These are phyloP conservation scores for Scaptomyza hsui DNA, from an alignment of 1,140 invertebrate genomes.

Conservation along the genomic window DNA sequence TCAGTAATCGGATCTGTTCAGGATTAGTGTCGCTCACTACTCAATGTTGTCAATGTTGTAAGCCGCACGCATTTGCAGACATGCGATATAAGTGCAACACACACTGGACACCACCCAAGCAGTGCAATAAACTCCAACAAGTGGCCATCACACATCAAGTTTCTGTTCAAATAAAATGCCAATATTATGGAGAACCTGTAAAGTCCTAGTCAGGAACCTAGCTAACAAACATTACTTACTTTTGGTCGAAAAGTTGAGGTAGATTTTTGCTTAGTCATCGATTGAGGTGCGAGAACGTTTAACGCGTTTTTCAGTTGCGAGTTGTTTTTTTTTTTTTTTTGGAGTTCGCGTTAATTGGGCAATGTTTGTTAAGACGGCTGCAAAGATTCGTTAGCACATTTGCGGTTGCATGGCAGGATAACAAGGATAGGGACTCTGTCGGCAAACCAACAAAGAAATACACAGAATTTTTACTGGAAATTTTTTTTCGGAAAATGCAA, in stretches of 20 bases:
- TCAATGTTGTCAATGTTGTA: slow-evolving; percentile 64
- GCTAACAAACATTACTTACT: slow-evolving; percentile 7
- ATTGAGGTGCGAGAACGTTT: slow-evolving; percentile 71
- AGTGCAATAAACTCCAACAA: slow-evolving; percentile 25
- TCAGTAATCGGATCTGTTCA: slow-evolving; percentile 68
- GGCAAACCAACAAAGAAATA: slow-evolving; percentile 55
- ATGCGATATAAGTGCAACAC: slow-evolving; percentile 32
- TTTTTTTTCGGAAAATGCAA: slow-evolving; percentile 66
- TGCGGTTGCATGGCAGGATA: slow-evolving; percentile 69
- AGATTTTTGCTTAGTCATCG: slow-evolving; percentile 59
- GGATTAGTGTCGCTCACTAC: slow-evolving; percentile 73
- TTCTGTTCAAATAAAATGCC: too few species aligned
- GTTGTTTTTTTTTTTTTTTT: too few species aligned
- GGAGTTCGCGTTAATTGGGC: slow-evolving; percentile 73
- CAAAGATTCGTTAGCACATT: slow-evolving; percentile 75
- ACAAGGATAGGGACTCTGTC: slow-evolving; percentile 52
- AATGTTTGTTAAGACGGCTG: slow-evolving; percentile 65
- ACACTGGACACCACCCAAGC: slow-evolving; percentile 46
- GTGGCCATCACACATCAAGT: neutral
- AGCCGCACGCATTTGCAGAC: slow-evolving; percentile 56
- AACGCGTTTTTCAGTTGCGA: slow-evolving; percentile 43
- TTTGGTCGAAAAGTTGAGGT: slow-evolving; percentile 12
- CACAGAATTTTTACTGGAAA: slow-evolving; percentile 40
- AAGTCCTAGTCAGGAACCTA: neutral
- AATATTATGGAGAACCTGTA: neutral